A percentile compares a stretch with the other conserved stretches of the same genome.
Evolutionary conservation across 2,888 invertebrate species (phyloP).

Genomic region (Cetonia aurata): DNA sequence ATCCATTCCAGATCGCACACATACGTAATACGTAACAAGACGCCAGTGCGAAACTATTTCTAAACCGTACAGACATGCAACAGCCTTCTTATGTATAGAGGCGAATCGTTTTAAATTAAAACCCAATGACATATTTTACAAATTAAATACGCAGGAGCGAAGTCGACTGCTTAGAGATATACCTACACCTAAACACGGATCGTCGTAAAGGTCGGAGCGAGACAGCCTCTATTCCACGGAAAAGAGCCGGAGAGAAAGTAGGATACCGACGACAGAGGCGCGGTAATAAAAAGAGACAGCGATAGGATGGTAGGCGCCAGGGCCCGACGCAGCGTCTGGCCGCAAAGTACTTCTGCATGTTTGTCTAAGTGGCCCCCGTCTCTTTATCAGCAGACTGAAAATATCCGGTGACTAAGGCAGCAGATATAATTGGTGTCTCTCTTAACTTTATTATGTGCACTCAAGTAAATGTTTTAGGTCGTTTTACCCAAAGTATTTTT

Average conservation of each 20-base stretch:
- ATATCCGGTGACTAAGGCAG: conserved; percentile 40
- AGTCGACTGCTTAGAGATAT: conserved; percentile 6
- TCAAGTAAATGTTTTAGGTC: conserved; percentile 10
- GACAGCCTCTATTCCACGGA: conserved; percentile 5
- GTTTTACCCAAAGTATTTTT: conserved; percentile 20
- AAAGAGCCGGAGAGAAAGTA: conserved; percentile 35
- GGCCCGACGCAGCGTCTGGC: conserved; percentile 55
- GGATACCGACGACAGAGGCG: conserved; percentile 29
- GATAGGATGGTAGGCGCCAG: conserved; percentile 56
- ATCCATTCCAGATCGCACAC: conserved; percentile 7
- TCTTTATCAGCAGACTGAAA: conserved; percentile 55
- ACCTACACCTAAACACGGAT: conserved; percentile 18
- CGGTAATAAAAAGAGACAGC: conserved; percentile 28
- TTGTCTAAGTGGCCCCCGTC: conserved; percentile 57
- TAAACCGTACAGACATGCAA: conserved; percentile 1
- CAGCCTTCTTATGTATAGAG: conserved; percentile 13
- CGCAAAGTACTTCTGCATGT: conserved; percentile 60
- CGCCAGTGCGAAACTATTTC: conserved; percentile 29
- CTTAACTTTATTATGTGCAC: conserved; percentile 34
- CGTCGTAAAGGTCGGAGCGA: conserved; percentile 4
- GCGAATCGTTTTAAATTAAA: conserved; percentile 36
- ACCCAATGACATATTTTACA: conserved; percentile 39
- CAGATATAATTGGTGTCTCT: conserved; percentile 37
- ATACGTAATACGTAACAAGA: conserved; percentile 13
- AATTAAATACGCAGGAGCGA: conserved; percentile 8